Evolutionary conservation across 2,888 invertebrate genomes (phyloP).

Genomic region (Agrochola macilenta): DNA sequence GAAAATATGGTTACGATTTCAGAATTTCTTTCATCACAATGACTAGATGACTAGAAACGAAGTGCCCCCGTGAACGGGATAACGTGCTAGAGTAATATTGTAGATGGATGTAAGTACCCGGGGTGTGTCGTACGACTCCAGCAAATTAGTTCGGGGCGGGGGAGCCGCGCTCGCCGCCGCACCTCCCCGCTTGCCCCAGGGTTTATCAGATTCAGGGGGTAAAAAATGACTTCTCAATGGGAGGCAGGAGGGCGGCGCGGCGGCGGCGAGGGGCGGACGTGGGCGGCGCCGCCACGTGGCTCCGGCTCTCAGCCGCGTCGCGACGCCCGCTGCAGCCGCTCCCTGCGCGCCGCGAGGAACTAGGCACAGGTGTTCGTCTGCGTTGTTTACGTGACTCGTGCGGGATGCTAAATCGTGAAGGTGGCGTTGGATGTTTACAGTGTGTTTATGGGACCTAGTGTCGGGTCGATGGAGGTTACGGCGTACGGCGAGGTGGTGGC

Average conservation of each 20-base stretch:
- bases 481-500: constrained; percentile 78
- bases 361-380: constrained; percentile 75
- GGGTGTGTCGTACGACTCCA: constrained; percentile 90
- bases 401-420: constrained; percentile 76
- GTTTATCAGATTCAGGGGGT: constrained; percentile 90
- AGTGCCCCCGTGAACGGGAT: constrained; percentile 88
- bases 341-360: constrained; percentile 68
- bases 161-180: constrained; percentile 82
- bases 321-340: constrained; percentile 78
- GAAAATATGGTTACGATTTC: constrained; percentile 74
- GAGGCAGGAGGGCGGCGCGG: constrained; percentile 86
- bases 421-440: constrained; percentile 74
- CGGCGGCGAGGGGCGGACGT: constrained; percentile 84
- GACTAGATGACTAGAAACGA: constrained; percentile 87
- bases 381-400: constrained; percentile 68
- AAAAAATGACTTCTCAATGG: constrained; percentile 90
- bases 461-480: constrained; percentile 76
- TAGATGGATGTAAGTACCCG: constrained; percentile 90
- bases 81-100: constrained; percentile 90
- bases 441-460: constrained; percentile 77
- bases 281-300: constrained; percentile 89
- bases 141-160: constrained; percentile 91
- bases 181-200: constrained; percentile 77
- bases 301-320: constrained; percentile 77
- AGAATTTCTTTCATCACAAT: constrained; percentile 81